phyloP scores from a whole-genome alignment of 2,113 vertebrate genomes.

The Camelus bactrianus region DNA sequence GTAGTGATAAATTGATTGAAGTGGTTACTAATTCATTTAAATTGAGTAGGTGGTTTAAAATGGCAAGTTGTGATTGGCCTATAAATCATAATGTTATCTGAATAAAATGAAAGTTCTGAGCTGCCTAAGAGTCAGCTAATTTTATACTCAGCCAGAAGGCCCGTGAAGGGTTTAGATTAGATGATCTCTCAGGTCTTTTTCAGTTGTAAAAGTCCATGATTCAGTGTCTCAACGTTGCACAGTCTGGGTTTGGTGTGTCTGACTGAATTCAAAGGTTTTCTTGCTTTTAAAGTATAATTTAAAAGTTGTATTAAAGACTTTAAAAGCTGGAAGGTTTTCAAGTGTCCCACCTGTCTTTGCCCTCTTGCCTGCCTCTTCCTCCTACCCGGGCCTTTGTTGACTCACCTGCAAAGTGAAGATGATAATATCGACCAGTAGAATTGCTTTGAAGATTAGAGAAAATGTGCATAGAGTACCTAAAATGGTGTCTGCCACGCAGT shows the following conservation, averaged over 20 bases:
- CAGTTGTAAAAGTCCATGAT: constrained; percentile 56
- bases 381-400: neutral
- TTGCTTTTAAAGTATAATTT: constrained; percentile 44
- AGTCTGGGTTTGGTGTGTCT: constrained; percentile 40
- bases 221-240: constrained; percentile 52
- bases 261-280: constrained; percentile 62
- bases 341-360: neutral
- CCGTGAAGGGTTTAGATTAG: constrained; percentile 23
- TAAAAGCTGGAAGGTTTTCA: neutral
- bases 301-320: constrained; percentile 15
- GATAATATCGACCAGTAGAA: neutral
- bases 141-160: constrained; percentile 66
- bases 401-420: neutral
- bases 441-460: neutral
- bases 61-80: neutral
- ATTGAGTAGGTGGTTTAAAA: constrained; percentile 46
- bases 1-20: neutral
- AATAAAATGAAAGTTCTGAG: constrained; percentile 62
- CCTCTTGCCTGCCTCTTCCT: neutral
- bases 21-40: constrained; percentile 26
- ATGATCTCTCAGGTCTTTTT: constrained; percentile 53
- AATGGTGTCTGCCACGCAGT: neutral
- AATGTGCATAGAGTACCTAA: neutral
- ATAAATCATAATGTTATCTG: constrained; percentile 49
- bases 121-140: constrained; percentile 36